A percentile compares a stretch with the other conserved stretches of the same genome.
These are phyloP conservation scores for Tigriopus californicus DNA, from an alignment of 2,888 invertebrate genomes.

Conservation along the genomic window DNA sequence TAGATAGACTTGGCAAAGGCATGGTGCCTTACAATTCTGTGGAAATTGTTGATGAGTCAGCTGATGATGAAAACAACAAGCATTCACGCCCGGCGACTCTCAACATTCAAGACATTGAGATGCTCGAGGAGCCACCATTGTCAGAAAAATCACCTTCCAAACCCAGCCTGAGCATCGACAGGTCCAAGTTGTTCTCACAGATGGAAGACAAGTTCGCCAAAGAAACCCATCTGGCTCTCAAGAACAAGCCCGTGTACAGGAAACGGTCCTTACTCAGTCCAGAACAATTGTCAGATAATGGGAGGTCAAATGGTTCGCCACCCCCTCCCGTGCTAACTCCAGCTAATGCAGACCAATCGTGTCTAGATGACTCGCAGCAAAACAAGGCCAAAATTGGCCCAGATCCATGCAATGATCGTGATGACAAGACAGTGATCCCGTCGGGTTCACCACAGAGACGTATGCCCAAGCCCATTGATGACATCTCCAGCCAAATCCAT, in stretches of 20 bases:
- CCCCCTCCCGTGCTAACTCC: conserved; percentile 1
- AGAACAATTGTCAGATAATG: too few species aligned
- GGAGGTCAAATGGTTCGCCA: not conserved
- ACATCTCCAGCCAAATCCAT: not conserved
- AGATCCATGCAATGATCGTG: too few species aligned
- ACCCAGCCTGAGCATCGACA: not conserved
- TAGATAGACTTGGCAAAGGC: not conserved
- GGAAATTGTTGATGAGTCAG: not conserved
- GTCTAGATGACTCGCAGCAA: too few species aligned
- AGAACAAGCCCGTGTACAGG: conserved; percentile 3
- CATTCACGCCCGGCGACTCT: not conserved
- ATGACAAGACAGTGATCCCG: too few species aligned
- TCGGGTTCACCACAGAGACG: too few species aligned
- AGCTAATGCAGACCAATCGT: not conserved
- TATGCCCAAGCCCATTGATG: not conserved
- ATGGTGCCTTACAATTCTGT: not conserved
- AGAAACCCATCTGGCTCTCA: conserved; percentile 12
- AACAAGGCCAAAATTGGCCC: too few species aligned
- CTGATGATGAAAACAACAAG: not conserved
- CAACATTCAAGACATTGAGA: not conserved
- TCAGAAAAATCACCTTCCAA: not conserved
- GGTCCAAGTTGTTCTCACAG: conserved; percentile 9
- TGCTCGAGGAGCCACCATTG: not conserved
- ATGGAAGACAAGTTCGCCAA: conserved; percentile 15
- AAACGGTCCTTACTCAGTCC: not conserved